A percentile compares a stretch with the other conserved stretches of the same genome.
phyloP scores from a whole-genome alignment of 2,888 invertebrate species.

The Spisula subtruncata region DNA sequence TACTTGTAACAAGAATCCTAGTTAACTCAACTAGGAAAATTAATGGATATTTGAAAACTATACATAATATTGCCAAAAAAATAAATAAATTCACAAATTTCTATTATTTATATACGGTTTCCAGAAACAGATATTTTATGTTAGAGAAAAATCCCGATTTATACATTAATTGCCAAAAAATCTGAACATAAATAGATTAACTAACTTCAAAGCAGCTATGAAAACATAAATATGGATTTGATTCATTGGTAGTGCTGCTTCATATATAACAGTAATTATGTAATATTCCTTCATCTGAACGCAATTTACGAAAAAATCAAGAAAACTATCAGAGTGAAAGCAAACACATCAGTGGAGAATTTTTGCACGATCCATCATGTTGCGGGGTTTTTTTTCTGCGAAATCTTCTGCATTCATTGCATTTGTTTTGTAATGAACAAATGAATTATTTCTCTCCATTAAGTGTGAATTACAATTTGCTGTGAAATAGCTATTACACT shows the following conservation, averaged over 20 bases:
- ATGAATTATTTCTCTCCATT: not conserved
- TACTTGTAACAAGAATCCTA: no score
- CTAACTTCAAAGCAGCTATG: not conserved
- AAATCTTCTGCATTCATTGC: not conserved
- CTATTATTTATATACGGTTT: no score
- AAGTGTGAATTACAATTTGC: slow-evolving; percentile 11
- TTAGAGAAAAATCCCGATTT: not conserved
- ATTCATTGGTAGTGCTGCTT: not conserved
- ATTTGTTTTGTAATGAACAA: not conserved
- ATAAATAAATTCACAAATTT: no score
- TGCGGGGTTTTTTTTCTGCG: no score
- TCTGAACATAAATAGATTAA: slow-evolving; percentile 8
- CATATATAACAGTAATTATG: slow-evolving; percentile 5
- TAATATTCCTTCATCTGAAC: not conserved
- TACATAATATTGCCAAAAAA: no score
- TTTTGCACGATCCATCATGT: not conserved
- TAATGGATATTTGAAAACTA: no score
- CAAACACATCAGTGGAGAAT: not conserved
- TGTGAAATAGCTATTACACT: not conserved
- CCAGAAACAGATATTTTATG: not conserved
- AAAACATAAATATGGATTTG: not conserved
- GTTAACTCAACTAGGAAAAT: no score
- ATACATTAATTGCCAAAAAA: not conserved
- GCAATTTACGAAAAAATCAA: slow-evolving; percentile 8
- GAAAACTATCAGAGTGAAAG: not conserved